A percentile compares a stretch with the other conserved stretches of the same genome.
These are phyloP conservation scores for Tricholauxania praeusta DNA, from an alignment of 2,888 invertebrate species.

Conservation along the genomic window DNA sequence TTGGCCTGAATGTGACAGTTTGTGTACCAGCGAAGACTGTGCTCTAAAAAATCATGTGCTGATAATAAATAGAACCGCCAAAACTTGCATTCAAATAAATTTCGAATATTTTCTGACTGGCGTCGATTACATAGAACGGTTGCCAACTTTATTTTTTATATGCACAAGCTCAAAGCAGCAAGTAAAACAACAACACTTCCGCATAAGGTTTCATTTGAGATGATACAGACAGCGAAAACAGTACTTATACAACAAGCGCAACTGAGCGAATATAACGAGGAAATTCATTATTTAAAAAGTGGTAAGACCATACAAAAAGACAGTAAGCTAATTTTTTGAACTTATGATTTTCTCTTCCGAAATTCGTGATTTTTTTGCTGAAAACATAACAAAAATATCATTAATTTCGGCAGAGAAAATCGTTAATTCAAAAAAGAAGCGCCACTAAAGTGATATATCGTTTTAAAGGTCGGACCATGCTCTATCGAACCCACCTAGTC, in stretches of 20 bases:
- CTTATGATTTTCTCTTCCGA: too few relatives aligned
- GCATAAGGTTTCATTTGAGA: not conserved
- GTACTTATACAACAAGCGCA: conserved; percentile 22
- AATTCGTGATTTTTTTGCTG: too few relatives aligned
- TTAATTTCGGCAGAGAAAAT: too few relatives aligned
- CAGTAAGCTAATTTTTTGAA: conserved; percentile 35
- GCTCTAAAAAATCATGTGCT: conserved; percentile 3
- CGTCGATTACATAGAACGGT: conserved; percentile 38
- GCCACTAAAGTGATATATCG: too few relatives aligned
- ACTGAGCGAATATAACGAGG: not conserved
- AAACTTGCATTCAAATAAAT: not conserved
- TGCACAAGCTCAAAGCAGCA: conserved; percentile 23
- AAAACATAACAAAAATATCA: too few relatives aligned
- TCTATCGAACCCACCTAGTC: too few relatives aligned
- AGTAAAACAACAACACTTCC: not conserved
- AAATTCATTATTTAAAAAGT: not conserved
- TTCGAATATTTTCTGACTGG: conserved; percentile 36
- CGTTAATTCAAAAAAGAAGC: too few relatives aligned
- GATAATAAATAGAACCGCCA: too few relatives aligned
- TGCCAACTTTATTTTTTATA: conserved; percentile 33
- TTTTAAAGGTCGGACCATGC: too few relatives aligned
- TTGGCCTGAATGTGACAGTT: conserved; percentile 32
- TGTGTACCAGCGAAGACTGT: not conserved
- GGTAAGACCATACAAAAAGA: conserved; percentile 21
- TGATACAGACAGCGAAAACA: not conserved